phyloP scores from a whole-genome alignment of 1,140 invertebrate species.

The Drosophila sulfurigaster region DNA sequence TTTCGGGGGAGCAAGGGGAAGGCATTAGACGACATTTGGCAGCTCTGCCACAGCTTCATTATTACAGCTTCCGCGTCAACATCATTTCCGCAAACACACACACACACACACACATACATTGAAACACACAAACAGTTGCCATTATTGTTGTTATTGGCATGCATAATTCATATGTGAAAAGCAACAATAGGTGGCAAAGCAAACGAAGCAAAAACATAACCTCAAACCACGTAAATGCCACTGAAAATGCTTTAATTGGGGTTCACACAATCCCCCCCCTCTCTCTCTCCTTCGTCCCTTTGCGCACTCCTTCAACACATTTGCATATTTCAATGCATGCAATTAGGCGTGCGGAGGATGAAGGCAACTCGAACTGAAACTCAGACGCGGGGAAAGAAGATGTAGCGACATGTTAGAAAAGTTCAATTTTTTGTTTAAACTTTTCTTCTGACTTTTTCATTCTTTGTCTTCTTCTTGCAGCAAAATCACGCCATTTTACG shows the following conservation, averaged over 20 bases:
- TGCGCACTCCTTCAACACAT: slow-evolving; percentile 36
- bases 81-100: slow-evolving; percentile 73
- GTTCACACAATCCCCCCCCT: slow-evolving; percentile 30
- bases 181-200: slow-evolving; percentile 77
- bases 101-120: slow-evolving; percentile 11
- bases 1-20: slow-evolving; percentile 23
- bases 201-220: slow-evolving; percentile 72
- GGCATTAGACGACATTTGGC: slow-evolving; percentile 68
- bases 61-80: slow-evolving; percentile 83
- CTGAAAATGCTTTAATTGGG: slow-evolving; percentile 81
- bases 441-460: slow-evolving; percentile 32
- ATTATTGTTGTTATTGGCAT: slow-evolving; percentile 68
- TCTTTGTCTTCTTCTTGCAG: slow-evolving; percentile 49
- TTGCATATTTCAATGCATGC: slow-evolving; percentile 84
- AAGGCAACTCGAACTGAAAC: background rate
- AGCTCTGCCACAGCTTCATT: slow-evolving; percentile 70
- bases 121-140: slow-evolving; percentile 18
- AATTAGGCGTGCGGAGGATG: slow-evolving; percentile 62
- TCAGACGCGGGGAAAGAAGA: slow-evolving; percentile 30
- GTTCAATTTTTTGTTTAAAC: slow-evolving; percentile 47
- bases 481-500: slow-evolving; percentile 81
- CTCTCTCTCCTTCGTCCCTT: background rate
- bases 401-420: slow-evolving; percentile 55
- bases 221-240: slow-evolving; percentile 58
- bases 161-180: slow-evolving; percentile 84